Evolutionary conservation across 2,113 vertebrate genomes (phyloP).

Genomic region (Rattus norvegicus): GRCr8 NC_086038.1:4502001-4502500

Average conservation of each 20-base stretch:
- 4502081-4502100: background rate
- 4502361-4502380: background rate
- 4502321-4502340: background rate
- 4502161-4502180: background rate
- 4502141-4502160: background rate
- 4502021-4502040: background rate
- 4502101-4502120: background rate
- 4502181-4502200: background rate
- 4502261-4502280: no score
- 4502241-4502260: background rate
- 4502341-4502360: background rate
- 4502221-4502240: background rate
- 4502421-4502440: background rate
- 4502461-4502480: constrained; percentile 67
- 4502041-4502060: background rate
- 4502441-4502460: background rate
- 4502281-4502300: no score
- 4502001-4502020: background rate
- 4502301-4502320: no score
- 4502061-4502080: background rate
- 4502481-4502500: constrained; percentile 54
- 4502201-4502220: background rate
- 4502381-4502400: background rate
- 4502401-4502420: background rate
- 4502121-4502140: background rate